Evolutionary conservation across 1,140 invertebrate genomes (phyloP).

Genomic region (Elysia chlorotica): DNA sequence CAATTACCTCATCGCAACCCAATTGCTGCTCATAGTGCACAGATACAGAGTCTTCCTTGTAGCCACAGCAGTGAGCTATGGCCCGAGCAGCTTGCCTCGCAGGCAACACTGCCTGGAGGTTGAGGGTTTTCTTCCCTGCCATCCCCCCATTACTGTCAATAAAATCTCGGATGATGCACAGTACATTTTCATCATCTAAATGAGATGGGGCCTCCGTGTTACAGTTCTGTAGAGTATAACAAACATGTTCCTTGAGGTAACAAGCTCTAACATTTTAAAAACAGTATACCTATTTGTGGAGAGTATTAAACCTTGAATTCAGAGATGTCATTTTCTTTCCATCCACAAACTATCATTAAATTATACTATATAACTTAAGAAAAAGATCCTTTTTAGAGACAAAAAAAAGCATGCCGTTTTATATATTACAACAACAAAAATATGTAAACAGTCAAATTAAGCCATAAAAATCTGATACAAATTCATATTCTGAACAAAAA

Average conservation of each 20-base stretch:
- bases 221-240: constrained; percentile 5
- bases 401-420: too few species aligned
- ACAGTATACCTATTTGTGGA: too few species aligned
- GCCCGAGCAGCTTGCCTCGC: constrained; percentile 64
- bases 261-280: too few species aligned
- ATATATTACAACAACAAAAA: too few species aligned
- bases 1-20: constrained; percentile 37
- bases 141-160: constrained; percentile 50
- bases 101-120: constrained; percentile 64
- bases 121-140: constrained; percentile 51
- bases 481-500: too few species aligned
- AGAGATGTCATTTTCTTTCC: too few species aligned
- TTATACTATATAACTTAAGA: too few species aligned
- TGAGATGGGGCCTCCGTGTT: constrained; percentile 40
- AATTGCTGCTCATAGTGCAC: constrained; percentile 59
- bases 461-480: too few species aligned
- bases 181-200: constrained; percentile 57
- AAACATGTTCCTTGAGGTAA: too few species aligned
- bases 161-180: constrained; percentile 68
- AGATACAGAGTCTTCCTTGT: constrained; percentile 65
- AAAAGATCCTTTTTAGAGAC: background rate
- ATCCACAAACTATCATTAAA: too few species aligned
- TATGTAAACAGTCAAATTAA: too few species aligned
- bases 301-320: too few species aligned
- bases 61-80: constrained; percentile 65